Base-by-base conservation (phyloP, 1,140 invertebrate species). In the Eumeta japonica region DNA sequence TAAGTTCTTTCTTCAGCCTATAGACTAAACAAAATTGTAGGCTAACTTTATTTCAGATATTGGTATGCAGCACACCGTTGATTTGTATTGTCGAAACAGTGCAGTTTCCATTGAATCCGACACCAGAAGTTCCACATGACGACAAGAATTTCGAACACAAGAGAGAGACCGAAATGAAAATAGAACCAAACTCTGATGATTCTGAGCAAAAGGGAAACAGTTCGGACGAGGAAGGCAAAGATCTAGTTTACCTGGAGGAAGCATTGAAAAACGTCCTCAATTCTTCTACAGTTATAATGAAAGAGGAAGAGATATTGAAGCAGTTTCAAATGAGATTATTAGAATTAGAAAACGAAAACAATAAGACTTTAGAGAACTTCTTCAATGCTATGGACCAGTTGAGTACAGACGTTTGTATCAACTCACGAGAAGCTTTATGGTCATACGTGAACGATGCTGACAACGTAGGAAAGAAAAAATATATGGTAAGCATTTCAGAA, bases 301-400 rank as follows among this genome's bases (percentile, higher is more conserved):
- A 56, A 45, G 46, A 24, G 20, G 20, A 24, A 7, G n/a, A n/a
- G 5, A 43, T 20, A 48, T 48, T 17, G 58, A 71, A 39, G 37
- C 51, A 17, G 43, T 62, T 24, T 54, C 66, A 39, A 58, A 48
- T 37, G 67, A 62, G 52, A 34, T 43, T 71, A 40, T 55, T 66
- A 9, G 54, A 62, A 37, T 40, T 73, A 31, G 52, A 62, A 32
- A 61, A 62, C 39, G 58, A 48, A n/a, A n/a, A n/a, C 28, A 71
- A 70, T 45, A 48, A 46, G 11, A 65, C 57, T 3, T 27, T 74
- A 10, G 58, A 70, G 31, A 31, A 39, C 1, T 73, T 71, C 49
- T 63, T 73, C 53, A 52, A 63, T 3, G 56, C 61, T 48, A 68
- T 73, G 63, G 68, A 73, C 47, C 62, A 61, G 35, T 42, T 74